Conservation (phyloP, 1,140 invertebrate species). For the Leguminivora glycinivorella region DNA sequence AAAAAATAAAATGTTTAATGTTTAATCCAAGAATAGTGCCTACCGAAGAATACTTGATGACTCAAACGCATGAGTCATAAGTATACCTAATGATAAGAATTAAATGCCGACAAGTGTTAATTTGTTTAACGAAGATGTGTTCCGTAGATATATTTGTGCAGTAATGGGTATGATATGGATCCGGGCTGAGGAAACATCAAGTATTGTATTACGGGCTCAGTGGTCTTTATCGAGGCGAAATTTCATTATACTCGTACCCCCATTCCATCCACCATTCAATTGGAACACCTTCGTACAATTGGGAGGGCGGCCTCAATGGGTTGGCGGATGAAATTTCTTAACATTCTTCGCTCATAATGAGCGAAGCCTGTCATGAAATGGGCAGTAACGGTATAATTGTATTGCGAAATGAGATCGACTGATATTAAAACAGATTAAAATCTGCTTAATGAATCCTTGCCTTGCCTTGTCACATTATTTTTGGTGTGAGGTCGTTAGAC, state of each 20-base stretch:
- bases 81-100: conserved; percentile 10
- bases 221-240: conserved; percentile 75
- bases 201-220: conserved; percentile 75
- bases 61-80: not conserved
- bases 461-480: conserved; percentile 50
- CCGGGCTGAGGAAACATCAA: conserved; percentile 73
- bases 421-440: conserved; percentile 74
- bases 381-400: conserved; percentile 76
- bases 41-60: too few species aligned
- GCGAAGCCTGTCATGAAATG: conserved; percentile 70
- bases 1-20: too few species aligned
- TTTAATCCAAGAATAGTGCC: too few species aligned
- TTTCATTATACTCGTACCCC: conserved; percentile 76
- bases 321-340: conserved; percentile 78
- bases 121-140: conserved; percentile 70
- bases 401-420: conserved; percentile 69
- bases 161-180: conserved; percentile 74
- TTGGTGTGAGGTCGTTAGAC: not conserved
- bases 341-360: conserved; percentile 74
- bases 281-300: conserved; percentile 77
- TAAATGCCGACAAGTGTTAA: conserved; percentile 50
- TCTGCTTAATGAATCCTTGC: conserved; percentile 68
- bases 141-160: conserved; percentile 70
- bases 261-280: conserved; percentile 72
- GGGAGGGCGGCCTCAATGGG: conserved; percentile 74